phyloP scores from a whole-genome alignment of 2,113 vertebrate genomes.

The Grus americana region DNA sequence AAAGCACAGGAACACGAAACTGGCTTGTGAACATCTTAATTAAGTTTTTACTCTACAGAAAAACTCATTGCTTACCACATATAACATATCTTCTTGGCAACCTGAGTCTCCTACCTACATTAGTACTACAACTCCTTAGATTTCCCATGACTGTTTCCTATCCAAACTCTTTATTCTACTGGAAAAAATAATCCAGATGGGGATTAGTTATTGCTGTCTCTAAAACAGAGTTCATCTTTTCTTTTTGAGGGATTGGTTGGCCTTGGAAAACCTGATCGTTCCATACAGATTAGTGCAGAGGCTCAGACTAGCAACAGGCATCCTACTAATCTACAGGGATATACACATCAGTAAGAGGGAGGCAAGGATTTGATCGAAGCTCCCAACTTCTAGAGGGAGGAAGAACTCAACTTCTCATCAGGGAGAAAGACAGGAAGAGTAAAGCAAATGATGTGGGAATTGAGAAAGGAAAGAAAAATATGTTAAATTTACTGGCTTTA shows the following conservation, averaged over 20 bases:
- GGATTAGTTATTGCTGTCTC: not conserved
- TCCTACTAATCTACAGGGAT: not conserved
- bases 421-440: not conserved
- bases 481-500: not conserved
- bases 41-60: not conserved
- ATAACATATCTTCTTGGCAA: not conserved
- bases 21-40: not conserved
- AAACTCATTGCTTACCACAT: accelerated
- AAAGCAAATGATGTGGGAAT: not conserved
- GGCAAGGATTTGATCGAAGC: not conserved
- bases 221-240: not conserved
- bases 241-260: not conserved
- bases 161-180: not conserved
- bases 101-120: not conserved
- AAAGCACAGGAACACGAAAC: not conserved
- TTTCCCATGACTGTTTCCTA: not conserved
- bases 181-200: not conserved
- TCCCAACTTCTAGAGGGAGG: not conserved
- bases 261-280: not conserved
- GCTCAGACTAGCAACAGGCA: not conserved
- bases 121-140: not conserved
- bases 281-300: not conserved
- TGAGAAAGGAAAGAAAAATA: not conserved
- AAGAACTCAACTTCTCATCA: not conserved
- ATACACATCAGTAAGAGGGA: not conserved